Evolutionary conservation across 64 coral and sea anemone species (phyloP), one percentile per base, ranked within the genome.

Genomic region (Dendronephthya gigantea): DNA sequence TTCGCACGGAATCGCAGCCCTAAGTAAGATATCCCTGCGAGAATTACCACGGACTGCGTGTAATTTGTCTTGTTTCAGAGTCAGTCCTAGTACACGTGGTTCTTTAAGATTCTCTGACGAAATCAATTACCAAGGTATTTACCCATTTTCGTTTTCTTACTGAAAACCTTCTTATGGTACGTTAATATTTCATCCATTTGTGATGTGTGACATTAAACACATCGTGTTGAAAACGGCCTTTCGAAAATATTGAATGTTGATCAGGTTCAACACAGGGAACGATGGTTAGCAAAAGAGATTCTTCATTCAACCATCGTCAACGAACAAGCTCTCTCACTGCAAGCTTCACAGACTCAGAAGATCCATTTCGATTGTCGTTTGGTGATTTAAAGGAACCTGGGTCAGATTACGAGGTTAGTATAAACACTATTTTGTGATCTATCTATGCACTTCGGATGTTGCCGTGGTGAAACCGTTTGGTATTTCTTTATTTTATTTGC

Each of bases 341-440:
- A 9, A 36, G 32, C 30, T 34, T 36, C 72, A 79, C 2, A 2
- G 72, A 79, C 36, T 79, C 36, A 16, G 72, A 39, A 15, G 32
- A 79, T 39, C 30, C 36, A 79, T 39, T 34, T 11, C 2, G 32
- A 17, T 79, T 79, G 22, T 79, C 72, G 30, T 35, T 36, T 79
- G 72, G 72, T 36, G 72, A 79, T 79, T 39, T 79, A 34, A 79
- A 79, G 32, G 72, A 79, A 34, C 72, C 32, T 34, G 14, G 27
- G 2, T 79, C 72, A 28, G 72, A 79, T 79, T 79, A 33, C 22
- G 72, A 79, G 72, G 72, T 79, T 79, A 34, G n/a, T 74, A 74
- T 2, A 74, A 19, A 74, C 32, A 74, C 32, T 74, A 74, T 17
- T n/a, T n/a, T n/a, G n/a, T n/a, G n/a, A n/a, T n/a, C n/a, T n/a